Evolutionary conservation across 2,888 invertebrate genomes (phyloP).

Genomic region (Strigamia transsilvanica): DNA sequence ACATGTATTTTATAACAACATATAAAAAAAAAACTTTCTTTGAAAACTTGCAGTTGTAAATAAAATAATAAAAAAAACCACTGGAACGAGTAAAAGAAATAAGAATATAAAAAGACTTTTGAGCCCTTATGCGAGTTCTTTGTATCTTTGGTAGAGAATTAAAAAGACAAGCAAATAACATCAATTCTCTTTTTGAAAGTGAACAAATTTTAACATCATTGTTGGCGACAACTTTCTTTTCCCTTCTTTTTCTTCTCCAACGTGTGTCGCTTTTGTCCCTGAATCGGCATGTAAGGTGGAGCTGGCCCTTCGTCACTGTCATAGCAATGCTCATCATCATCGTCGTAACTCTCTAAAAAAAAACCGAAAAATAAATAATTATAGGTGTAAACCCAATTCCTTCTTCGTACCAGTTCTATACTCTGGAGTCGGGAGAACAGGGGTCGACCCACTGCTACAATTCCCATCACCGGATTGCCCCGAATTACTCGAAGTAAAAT

Average conservation of each 20-base stretch:
- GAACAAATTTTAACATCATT: slow-evolving; percentile 62
- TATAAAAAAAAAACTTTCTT: not conserved
- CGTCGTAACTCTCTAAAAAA: not conserved
- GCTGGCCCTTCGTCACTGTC: slow-evolving; percentile 65
- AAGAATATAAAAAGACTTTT: slow-evolving; percentile 5
- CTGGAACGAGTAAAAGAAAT: not conserved
- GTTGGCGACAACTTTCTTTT: slow-evolving; percentile 73
- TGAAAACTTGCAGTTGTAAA: not conserved
- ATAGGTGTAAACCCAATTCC: not conserved
- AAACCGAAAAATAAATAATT: not conserved
- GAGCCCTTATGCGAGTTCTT: not conserved
- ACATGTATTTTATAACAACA: not conserved
- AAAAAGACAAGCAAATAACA: not conserved
- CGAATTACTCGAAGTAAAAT: not conserved
- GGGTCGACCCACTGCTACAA: slow-evolving; percentile 52
- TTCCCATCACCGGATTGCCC: not conserved
- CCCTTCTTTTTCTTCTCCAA: slow-evolving; percentile 71
- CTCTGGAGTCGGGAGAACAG: slow-evolving; percentile 46
- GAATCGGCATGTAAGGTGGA: slow-evolving; percentile 81
- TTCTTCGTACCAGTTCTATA: not conserved
- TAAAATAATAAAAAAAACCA: not conserved
- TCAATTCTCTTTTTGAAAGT: not conserved
- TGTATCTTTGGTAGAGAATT: slow-evolving; percentile 1
- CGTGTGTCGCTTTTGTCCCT: slow-evolving; percentile 75
- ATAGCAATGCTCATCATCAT: slow-evolving; percentile 54